Evolutionary conservation across 2,113 vertebrate species (phyloP).

Genomic region (Cnemophilus loriae): DNA sequence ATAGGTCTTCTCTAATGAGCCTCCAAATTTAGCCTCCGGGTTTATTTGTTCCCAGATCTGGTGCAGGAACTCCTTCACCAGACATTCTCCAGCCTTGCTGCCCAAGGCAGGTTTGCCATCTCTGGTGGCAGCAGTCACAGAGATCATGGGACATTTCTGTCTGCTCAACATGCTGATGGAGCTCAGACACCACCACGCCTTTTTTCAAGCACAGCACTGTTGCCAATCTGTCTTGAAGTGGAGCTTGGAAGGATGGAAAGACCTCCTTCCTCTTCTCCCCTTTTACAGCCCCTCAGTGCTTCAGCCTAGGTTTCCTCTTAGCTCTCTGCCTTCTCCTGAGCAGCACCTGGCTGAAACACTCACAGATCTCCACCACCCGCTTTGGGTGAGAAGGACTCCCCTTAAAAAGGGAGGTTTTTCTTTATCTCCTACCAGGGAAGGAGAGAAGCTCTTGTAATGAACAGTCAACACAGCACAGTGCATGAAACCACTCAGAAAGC

Average conservation of each 20-base stretch:
- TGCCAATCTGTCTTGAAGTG: background rate
- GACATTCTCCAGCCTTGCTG: background rate
- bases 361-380: background rate
- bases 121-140: background rate
- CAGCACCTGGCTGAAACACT: background rate
- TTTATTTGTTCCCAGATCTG: background rate
- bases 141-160: background rate
- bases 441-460: background rate
- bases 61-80: background rate
- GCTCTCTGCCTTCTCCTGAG: background rate
- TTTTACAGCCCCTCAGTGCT: background rate
- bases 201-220: background rate
- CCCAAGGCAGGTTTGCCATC: background rate
- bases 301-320: background rate
- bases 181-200: background rate
- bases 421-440: background rate
- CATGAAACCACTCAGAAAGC: background rate
- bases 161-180: background rate
- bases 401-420: background rate
- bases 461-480: background rate
- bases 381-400: background rate
- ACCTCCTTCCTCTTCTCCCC: background rate
- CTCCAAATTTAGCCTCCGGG: background rate
- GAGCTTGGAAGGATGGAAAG: background rate
- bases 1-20: background rate